Evolutionary conservation across 2,113 vertebrate genomes (phyloP), one percentile per base, ranked within the genome.

Genomic region (Hypocryptadius cinnamomeus): DNA sequence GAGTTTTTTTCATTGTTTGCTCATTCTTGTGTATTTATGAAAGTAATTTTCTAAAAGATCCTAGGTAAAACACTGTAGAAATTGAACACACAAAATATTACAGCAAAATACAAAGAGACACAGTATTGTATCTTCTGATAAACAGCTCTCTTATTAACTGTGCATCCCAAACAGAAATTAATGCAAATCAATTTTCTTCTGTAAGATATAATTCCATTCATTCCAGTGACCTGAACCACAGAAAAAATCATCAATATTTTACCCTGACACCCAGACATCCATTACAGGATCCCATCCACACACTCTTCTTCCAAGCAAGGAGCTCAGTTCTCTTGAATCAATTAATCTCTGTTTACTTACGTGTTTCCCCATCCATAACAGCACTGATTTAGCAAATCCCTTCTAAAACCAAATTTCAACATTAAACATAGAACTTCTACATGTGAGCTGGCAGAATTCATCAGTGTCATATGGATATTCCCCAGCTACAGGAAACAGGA

Each of bases 351-450:
- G 24, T 91, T 94, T 95, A 95, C 47, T 80, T 92, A 76, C 1
- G 1, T 79, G 82, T 11, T 91, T 77, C 51, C 31, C 39, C 70
- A 93, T 90, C 73, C 79, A 69, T 66, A 68, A 83, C 1, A 9
- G 42, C 37, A 27, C n/a, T 23, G 39, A 88, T 69, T 86, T 86
- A 91, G 79, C 88, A 91, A 94, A 95, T 78, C 53, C 19, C 31
- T 87, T 63, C 63, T 60, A 94, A 95, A 96, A 89, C 74, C 70
- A 89, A 91, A 90, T 37, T 79, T 61, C 48, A 4, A 30, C 45
- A 69, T 85, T 61, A 96, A 96, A 93, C 40, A 20, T n/a, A 91
- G 68, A 95, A 79, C 16, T 72, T 72, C 5, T 25, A 70, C n/a
- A 77, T 2, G 13, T 28, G 89, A 91, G 40, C 72, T 85, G 59